phyloP scores from a whole-genome alignment of 2,888 invertebrate species.

The Caradrina clavipalpis region DNA sequence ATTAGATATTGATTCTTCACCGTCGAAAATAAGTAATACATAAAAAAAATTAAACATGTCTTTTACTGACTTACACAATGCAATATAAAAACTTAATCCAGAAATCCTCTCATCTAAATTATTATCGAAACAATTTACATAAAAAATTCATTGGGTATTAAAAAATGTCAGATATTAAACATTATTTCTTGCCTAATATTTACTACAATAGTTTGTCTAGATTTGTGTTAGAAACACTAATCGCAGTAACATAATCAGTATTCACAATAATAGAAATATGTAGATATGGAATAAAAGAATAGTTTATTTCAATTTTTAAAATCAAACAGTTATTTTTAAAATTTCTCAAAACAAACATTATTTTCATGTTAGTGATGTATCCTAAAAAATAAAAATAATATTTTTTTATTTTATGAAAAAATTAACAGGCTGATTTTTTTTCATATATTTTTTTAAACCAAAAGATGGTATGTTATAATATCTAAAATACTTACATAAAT shows the following conservation, averaged over 20 bases:
- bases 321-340: too few species aligned
- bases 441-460: not conserved
- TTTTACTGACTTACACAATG: not conserved
- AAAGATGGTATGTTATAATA: not conserved
- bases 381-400: too few species aligned
- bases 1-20: too few species aligned
- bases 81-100: not conserved
- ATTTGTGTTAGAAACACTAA: not conserved
- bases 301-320: too few species aligned
- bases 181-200: too few species aligned
- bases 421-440: not conserved
- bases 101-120: not conserved
- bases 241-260: not conserved
- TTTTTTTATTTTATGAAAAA: too few species aligned
- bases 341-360: too few species aligned
- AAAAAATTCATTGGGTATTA: too few species aligned
- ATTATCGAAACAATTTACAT: too few species aligned
- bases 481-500: not conserved
- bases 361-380: too few species aligned
- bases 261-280: not conserved
- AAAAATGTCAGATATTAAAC: not conserved
- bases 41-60: not conserved
- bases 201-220: not conserved
- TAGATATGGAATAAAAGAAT: too few species aligned
- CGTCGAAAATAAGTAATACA: conserved; percentile 4